Conservation (phyloP, 2,113 vertebrate genomes). For the Suricata suricatta region DNA sequence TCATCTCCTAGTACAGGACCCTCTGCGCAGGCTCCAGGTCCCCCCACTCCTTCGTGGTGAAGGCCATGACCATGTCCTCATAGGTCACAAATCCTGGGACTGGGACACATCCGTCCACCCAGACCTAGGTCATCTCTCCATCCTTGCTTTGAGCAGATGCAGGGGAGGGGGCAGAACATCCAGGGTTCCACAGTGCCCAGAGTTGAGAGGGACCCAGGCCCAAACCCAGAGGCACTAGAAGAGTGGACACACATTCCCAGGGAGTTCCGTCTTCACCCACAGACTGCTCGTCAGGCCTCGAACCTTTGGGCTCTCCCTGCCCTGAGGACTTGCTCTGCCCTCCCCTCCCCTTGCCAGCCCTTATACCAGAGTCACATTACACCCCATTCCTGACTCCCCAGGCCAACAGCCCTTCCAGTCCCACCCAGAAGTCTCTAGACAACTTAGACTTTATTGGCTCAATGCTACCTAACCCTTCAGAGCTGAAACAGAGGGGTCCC, state of each 20-base stretch:
- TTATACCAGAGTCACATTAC: not conserved
- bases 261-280: not conserved
- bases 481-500: not conserved
- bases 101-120: not conserved
- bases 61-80: not conserved
- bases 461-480: not conserved
- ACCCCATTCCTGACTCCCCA: not conserved
- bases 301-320: not conserved
- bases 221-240: not conserved
- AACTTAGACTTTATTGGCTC: not conserved
- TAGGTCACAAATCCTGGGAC: not conserved
- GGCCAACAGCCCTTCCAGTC: not conserved
- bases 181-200: not conserved
- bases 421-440: not conserved
- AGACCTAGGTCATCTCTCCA: not conserved
- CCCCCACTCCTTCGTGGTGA: not conserved
- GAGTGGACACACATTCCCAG: not conserved
- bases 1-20: not conserved
- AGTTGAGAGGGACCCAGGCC: not conserved
- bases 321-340: not conserved
- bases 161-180: not conserved
- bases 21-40: too few relatives aligned
- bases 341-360: not conserved
- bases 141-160: not conserved
- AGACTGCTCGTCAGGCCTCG: not conserved